A percentile compares a stretch with the other conserved stretches of the same genome.
phyloP scores from a whole-genome alignment of 1,140 invertebrate genomes.

The Zelostemma sp. region DNA sequence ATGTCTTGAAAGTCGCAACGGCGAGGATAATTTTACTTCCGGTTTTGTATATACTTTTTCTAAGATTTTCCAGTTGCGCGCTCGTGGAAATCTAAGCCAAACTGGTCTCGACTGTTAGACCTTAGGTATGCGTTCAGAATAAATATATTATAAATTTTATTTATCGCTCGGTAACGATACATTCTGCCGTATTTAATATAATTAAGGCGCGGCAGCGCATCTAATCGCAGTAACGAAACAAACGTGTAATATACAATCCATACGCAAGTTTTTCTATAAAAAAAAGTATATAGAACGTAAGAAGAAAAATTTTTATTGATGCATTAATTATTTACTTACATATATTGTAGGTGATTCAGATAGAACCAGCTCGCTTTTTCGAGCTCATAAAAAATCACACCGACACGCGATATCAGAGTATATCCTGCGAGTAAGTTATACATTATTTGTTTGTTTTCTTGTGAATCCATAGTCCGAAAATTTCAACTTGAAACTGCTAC shows the following conservation, averaged over 20 bases:
- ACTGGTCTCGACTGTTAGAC: background rate
- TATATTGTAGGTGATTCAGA: too few relatives aligned
- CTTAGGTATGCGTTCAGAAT: conserved; percentile 35
- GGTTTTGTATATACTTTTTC: background rate
- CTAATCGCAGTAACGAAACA: background rate
- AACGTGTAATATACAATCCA: conserved; percentile 3
- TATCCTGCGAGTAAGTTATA: too few relatives aligned
- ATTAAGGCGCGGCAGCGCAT: background rate
- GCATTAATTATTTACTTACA: too few relatives aligned
- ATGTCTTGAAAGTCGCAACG: background rate
- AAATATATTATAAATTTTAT: conserved; percentile 54
- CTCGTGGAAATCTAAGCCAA: background rate
- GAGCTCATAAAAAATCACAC: too few relatives aligned
- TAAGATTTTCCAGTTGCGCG: background rate
- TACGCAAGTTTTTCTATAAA: background rate
- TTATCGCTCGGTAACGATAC: conserved; percentile 42
- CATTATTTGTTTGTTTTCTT: too few relatives aligned
- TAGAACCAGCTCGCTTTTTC: too few relatives aligned
- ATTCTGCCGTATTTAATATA: conserved; percentile 46
- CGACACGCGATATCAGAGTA: too few relatives aligned
- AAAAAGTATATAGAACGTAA: background rate
- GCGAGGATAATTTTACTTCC: background rate
- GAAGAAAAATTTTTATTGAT: too few relatives aligned
- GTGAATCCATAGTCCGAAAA: too few relatives aligned
- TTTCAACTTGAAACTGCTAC: too few relatives aligned